phyloP scores from a whole-genome alignment of 2,888 invertebrate species.

The Pseudoips prasinana region DNA sequence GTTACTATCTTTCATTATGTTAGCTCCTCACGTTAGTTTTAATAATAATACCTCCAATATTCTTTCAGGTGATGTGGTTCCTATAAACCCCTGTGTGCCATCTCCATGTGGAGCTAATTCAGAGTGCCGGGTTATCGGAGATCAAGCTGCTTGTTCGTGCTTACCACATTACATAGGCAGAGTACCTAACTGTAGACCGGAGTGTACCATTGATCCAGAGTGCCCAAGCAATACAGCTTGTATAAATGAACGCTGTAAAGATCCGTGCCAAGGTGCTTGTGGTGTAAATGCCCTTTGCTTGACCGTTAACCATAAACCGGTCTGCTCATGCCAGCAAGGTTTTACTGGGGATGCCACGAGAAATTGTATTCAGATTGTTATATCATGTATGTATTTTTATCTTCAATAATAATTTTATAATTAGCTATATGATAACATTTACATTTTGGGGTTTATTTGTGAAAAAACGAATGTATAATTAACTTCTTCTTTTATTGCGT shows the following conservation, averaged over 20 bases:
- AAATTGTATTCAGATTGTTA: slow-evolving; percentile 83
- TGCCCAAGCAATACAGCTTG: slow-evolving; percentile 92
- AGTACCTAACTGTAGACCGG: slow-evolving; percentile 93
- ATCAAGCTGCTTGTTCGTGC: slow-evolving; percentile 93
- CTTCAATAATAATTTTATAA: slow-evolving; percentile 2
- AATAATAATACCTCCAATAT: too few species aligned
- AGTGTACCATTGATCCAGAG: slow-evolving; percentile 90
- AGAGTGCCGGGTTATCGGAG: slow-evolving; percentile 89
- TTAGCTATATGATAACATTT: slow-evolving; percentile 3
- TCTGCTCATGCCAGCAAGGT: slow-evolving; percentile 91
- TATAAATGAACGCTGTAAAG: slow-evolving; percentile 89
- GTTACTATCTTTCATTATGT: too few species aligned
- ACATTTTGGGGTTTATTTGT: neutral
- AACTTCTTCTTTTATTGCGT: slow-evolving; percentile 24
- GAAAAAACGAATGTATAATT: neutral
- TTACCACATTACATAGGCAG: slow-evolving; percentile 90
- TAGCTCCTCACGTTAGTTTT: too few species aligned
- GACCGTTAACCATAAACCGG: slow-evolving; percentile 91
- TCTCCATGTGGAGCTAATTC: slow-evolving; percentile 93
- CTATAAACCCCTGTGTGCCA: slow-evolving; percentile 87
- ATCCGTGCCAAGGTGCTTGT: slow-evolving; percentile 91
- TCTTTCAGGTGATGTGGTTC: slow-evolving; percentile 39
- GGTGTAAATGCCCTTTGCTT: slow-evolving; percentile 91
- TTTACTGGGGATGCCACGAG: slow-evolving; percentile 90
- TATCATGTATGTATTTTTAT: slow-evolving; percentile 55